Percentiles rank a stretch among this genome's conserved stretches.
Evolutionary conservation across 2,797 vertebrate genomes (phyloP).

Genomic region (Synaphobranchus kaupii): DNA sequence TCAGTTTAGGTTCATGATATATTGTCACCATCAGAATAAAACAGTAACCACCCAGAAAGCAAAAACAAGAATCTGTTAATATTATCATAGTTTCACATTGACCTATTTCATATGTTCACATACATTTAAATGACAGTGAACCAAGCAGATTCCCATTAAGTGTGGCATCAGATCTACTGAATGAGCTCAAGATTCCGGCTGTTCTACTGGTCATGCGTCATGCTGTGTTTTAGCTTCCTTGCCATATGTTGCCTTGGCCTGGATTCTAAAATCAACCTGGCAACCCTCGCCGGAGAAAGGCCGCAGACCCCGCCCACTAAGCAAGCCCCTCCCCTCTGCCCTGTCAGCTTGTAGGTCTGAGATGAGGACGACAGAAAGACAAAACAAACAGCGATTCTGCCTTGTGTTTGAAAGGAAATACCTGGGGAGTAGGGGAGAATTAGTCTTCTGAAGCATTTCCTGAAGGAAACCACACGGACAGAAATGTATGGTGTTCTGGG

Average conservation of each 20-base stretch:
- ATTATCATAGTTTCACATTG: neutral
- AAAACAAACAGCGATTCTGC: slow-evolving; percentile 70
- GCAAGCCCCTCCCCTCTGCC: neutral
- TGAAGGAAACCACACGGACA: slow-evolving; percentile 60
- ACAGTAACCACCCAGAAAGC: no score
- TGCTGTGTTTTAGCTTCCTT: neutral
- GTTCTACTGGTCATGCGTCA: no score
- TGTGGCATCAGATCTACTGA: neutral
- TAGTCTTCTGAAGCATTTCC: slow-evolving; percentile 57
- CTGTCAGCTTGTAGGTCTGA: slow-evolving; percentile 50
- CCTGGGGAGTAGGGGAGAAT: slow-evolving; percentile 66
- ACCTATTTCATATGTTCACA: neutral
- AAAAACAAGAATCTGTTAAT: no score
- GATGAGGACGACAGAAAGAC: slow-evolving; percentile 56
- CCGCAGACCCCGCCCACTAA: neutral
- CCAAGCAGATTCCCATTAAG: neutral
- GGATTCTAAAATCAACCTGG: neutral
- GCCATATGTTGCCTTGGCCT: neutral
- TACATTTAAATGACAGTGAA: neutral
- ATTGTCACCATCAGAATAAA: neutral
- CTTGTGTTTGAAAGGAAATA: slow-evolving; percentile 70
- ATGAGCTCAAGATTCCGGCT: neutral
- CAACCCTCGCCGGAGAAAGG: neutral
- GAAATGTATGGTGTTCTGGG: slow-evolving; percentile 43
- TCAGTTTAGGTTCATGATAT: neutral